Conservation (phyloP, 2,113 vertebrate genomes). For the Aptenodytes forsteri region DNA sequence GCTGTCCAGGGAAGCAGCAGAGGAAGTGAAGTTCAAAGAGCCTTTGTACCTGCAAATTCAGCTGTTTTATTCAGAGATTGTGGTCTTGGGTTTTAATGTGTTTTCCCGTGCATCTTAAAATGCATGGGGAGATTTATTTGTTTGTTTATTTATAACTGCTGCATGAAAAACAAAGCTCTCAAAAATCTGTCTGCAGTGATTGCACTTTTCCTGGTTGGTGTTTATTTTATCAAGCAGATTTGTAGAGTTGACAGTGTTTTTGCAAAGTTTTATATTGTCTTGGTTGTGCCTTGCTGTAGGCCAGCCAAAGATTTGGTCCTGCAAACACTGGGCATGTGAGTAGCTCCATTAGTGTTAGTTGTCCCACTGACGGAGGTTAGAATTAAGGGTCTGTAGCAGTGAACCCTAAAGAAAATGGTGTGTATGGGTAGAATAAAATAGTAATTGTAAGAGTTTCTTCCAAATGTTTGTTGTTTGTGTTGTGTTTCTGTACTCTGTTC, state of each 20-base stretch:
- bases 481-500: neutral
- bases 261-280: neutral
- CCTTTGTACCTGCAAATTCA: conserved; percentile 8
- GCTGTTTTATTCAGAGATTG: neutral
- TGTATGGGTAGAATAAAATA: neutral
- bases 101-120: neutral
- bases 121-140: neutral
- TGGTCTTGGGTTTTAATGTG: neutral
- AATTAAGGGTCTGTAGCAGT: neutral
- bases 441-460: neutral
- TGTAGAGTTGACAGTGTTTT: neutral
- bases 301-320: neutral
- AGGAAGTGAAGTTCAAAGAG: neutral
- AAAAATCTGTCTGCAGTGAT: neutral
- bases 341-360: neutral
- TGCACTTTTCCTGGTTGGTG: neutral
- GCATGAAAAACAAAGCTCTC: neutral
- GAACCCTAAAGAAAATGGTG: neutral
- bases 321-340: rapidly evolving
- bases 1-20: neutral
- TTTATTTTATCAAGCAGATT: conserved; percentile 25
- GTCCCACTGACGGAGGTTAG: rapidly evolving
- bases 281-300: neutral
- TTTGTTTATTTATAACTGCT: conserved; percentile 10
- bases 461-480: neutral